phyloP scores from a whole-genome alignment of 2,888 invertebrate genomes.

The Punctoribates punctum region DNA sequence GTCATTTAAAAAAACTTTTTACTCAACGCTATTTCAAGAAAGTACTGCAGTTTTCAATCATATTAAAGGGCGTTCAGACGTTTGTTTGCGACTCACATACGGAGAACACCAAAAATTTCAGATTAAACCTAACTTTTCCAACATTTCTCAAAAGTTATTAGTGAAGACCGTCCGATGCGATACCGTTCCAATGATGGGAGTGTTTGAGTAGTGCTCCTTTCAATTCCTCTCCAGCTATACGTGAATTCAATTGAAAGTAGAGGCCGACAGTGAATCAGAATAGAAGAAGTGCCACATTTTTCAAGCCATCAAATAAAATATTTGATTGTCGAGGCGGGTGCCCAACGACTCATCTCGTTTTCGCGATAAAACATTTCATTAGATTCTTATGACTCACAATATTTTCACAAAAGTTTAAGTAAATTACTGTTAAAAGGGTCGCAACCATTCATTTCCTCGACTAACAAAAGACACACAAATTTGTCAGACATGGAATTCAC shows the following conservation, averaged over 20 bases:
- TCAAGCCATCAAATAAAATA: constrained; percentile 14
- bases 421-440: not conserved
- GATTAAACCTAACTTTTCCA: not conserved
- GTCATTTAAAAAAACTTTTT: constrained; percentile 16
- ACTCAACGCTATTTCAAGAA: constrained; percentile 21
- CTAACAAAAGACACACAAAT: not conserved
- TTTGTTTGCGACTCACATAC: not conserved
- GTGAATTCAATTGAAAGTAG: not conserved
- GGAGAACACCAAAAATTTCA: not conserved
- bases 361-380: constrained; percentile 18
- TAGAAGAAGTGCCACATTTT: constrained; percentile 19
- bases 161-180: constrained; percentile 17
- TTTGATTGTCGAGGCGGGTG: constrained; percentile 24
- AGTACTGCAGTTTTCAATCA: constrained; percentile 29
- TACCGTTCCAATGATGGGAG: constrained; percentile 30
- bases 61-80: constrained; percentile 29
- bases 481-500: constrained; percentile 13
- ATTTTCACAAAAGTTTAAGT: not conserved
- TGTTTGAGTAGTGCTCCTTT: constrained; percentile 12
- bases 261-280: not conserved
- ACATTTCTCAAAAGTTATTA: constrained; percentile 13
- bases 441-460: not conserved
- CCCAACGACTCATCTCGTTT: too few species aligned
- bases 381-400: constrained; percentile 17
- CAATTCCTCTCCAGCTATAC: not conserved